A percentile compares a stretch with the other conserved stretches of the same genome.
These are phyloP conservation scores for Drosophila littoralis DNA, from an alignment of 1,140 invertebrate genomes.

Conservation along the genomic window DNA sequence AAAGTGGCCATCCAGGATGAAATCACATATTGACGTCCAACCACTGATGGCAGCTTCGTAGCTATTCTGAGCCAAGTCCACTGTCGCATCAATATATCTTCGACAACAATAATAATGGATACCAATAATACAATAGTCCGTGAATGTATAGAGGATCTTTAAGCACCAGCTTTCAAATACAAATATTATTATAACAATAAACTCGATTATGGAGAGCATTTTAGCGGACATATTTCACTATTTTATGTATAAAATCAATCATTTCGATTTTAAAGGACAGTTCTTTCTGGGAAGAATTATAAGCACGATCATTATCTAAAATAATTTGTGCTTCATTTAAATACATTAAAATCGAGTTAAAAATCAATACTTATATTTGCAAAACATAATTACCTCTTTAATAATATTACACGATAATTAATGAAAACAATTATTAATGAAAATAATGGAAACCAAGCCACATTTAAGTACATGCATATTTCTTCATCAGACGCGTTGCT, in stretches of 20 bases:
- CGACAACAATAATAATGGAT: not conserved
- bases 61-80: constrained; percentile 52
- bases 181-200: not conserved
- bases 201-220: no score
- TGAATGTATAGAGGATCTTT: not conserved
- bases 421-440: not conserved
- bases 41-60: constrained; percentile 32
- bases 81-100: constrained; percentile 9
- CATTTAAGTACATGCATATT: constrained; percentile 11
- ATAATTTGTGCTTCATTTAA: constrained; percentile 5
- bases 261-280: constrained; percentile 5
- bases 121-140: not conserved
- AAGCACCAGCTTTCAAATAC: not conserved
- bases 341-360: constrained; percentile 4
- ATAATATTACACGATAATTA: constrained; percentile 7
- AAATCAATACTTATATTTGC: constrained; percentile 7
- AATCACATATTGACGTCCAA: constrained; percentile 9
- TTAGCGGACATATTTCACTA: not conserved
- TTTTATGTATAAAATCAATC: constrained; percentile 9
- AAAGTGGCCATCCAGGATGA: constrained; percentile 3
- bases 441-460: not conserved
- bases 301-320: constrained; percentile 2
- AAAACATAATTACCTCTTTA: constrained; percentile 37
- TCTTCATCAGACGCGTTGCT: constrained; percentile 9
- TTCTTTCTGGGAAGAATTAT: constrained; percentile 1